Conservation (phyloP, 2,888 invertebrate species). For the Drosophila atripex region DNA sequence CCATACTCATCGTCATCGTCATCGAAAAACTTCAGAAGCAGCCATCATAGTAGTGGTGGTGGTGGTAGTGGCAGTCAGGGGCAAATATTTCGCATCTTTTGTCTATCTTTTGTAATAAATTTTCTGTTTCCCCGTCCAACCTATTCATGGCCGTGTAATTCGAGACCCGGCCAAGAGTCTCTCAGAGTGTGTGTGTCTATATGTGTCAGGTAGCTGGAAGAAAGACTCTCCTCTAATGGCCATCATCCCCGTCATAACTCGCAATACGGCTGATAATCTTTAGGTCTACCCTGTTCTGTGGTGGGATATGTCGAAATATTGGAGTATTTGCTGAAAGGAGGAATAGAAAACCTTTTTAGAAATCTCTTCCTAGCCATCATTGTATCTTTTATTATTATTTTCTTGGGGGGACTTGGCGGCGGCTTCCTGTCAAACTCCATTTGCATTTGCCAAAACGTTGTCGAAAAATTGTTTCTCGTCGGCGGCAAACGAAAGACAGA, state of each 20-base stretch:
- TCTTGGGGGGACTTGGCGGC: constrained; percentile 17
- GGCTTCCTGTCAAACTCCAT: constrained; percentile 70
- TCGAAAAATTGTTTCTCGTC: constrained; percentile 59
- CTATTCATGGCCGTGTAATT: constrained; percentile 64
- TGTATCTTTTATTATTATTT: constrained; percentile 67
- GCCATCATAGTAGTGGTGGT: not conserved
- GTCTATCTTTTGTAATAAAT: constrained; percentile 73
- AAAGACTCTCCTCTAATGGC: constrained; percentile 57
- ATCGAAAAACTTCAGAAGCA: constrained; percentile 11
- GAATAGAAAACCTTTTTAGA: not conserved
- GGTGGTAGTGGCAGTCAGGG: constrained; percentile 21
- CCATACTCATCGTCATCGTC: constrained; percentile 30
- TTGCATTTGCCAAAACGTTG: constrained; percentile 74
- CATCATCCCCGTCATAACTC: constrained; percentile 53
- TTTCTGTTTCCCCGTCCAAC: constrained; percentile 28
- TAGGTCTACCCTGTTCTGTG: constrained; percentile 21
- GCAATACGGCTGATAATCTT: constrained; percentile 52
- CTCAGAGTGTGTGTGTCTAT: constrained; percentile 18
- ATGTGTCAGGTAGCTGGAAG: constrained; percentile 57
- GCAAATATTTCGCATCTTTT: constrained; percentile 76
- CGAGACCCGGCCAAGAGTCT: constrained; percentile 48
- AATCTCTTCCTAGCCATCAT: not conserved
- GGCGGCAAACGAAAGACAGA: not conserved
- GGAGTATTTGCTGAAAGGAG: not conserved
- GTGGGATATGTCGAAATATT: not conserved